A percentile compares a stretch with the other conserved stretches of the same genome.
phyloP scores from a whole-genome alignment of 1,140 invertebrate species.

The Anadara kagoshimensis region DNA sequence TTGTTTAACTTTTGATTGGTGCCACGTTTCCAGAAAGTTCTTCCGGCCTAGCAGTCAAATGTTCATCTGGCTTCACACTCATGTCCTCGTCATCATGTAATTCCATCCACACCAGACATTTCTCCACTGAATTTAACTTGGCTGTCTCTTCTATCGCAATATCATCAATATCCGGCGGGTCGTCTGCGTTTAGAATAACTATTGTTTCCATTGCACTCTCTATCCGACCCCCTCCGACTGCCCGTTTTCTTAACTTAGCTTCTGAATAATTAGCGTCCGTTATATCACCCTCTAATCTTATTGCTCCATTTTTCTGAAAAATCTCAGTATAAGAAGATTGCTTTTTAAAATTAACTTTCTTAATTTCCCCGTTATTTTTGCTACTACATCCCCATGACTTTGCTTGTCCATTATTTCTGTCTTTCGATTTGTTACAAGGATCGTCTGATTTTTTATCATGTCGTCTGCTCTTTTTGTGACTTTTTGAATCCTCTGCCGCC shows the following conservation, averaged over 20 bases:
- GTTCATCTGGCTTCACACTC: not conserved
- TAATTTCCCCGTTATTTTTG: no score
- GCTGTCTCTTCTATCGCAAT: constrained; percentile 45
- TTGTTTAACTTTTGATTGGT: no score
- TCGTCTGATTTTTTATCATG: no score
- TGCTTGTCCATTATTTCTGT: no score
- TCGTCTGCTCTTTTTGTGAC: not conserved
- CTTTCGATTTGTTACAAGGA: no score
- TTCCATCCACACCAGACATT: constrained; percentile 61
- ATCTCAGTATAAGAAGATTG: constrained; percentile 11
- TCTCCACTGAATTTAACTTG: constrained; percentile 52
- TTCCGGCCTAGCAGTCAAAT: no score
- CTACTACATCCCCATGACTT: no score
- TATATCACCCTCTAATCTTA: constrained; percentile 42
- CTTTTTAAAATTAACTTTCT: not conserved
- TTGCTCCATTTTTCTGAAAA: constrained; percentile 9
- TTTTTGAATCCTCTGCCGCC: constrained; percentile 18
- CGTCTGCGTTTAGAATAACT: constrained; percentile 45
- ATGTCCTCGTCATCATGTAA: constrained; percentile 31
- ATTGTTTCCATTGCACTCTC: constrained; percentile 47
- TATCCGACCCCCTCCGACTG: constrained; percentile 38
- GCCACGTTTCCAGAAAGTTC: no score
- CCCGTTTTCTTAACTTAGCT: constrained; percentile 13
- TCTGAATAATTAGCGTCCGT: constrained; percentile 30
- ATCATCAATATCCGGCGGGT: constrained; percentile 33